Conservation (phyloP, 2,888 invertebrate species). For the Orchesella flavescens region DNA sequence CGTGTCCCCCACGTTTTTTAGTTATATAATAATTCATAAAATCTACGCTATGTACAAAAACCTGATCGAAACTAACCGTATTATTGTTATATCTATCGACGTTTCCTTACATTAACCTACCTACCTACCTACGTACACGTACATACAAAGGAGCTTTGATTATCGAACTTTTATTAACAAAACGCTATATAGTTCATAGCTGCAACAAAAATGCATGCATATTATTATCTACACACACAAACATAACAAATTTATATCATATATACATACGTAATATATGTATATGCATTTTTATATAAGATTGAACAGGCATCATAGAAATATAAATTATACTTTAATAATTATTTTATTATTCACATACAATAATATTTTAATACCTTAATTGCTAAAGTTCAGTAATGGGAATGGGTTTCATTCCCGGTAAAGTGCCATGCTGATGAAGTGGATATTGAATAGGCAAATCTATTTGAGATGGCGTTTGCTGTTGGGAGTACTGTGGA, state of each 20-base stretch:
- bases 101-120: too few relatives aligned
- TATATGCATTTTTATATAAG: not conserved
- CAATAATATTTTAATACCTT: constrained; percentile 62
- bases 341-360: not conserved
- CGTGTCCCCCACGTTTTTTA: too few relatives aligned
- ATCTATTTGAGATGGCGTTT: constrained; percentile 61
- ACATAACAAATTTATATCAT: too few relatives aligned
- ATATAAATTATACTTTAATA: constrained; percentile 20
- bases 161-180: not conserved
- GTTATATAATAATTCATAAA: too few relatives aligned
- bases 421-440: constrained; percentile 61
- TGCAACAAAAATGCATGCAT: not conserved
- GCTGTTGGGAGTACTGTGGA: constrained; percentile 54
- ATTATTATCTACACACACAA: constrained; percentile 1
- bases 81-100: too few relatives aligned
- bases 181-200: not conserved
- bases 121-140: not conserved
- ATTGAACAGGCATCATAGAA: constrained; percentile 16
- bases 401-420: constrained; percentile 69
- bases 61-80: too few relatives aligned
- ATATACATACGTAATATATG: too few relatives aligned
- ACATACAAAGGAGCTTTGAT: not conserved
- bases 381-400: constrained; percentile 71
- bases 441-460: constrained; percentile 67
- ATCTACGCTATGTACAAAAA: too few relatives aligned